Conservation (phyloP, 2,113 vertebrate genomes). For the Notiomystis cincta region DNA sequence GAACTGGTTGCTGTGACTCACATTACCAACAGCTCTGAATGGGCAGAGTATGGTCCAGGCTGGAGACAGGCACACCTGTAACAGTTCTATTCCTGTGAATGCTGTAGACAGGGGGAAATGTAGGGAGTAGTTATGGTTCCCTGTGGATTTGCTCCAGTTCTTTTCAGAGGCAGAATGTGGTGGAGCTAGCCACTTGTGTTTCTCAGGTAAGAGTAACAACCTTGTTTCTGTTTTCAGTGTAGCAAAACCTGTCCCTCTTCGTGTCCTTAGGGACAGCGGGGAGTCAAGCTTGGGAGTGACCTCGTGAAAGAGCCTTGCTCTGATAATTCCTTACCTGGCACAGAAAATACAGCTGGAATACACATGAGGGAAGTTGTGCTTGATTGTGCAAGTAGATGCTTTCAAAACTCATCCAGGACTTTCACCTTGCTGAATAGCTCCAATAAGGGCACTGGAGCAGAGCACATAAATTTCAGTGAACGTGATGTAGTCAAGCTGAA, state of each 20-base stretch:
- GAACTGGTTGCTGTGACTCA: neutral
- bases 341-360: neutral
- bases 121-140: neutral
- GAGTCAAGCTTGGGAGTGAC: neutral
- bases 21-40: neutral
- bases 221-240: neutral
- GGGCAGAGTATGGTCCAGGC: rapidly evolving
- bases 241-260: neutral
- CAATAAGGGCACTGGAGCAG: neutral
- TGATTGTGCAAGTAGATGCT: neutral
- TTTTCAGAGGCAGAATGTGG: neutral
- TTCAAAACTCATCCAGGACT: neutral
- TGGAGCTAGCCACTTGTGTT: neutral
- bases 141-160: neutral
- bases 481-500: slow-evolving; percentile 33
- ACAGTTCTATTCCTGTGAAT: neutral
- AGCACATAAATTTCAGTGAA: slow-evolving; percentile 30
- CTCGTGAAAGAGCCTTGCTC: neutral
- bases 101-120: rapidly evolving
- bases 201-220: neutral
- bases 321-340: neutral
- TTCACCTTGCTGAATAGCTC: slow-evolving; percentile 23
- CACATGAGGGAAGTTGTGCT: neutral
- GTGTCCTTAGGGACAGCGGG: neutral
- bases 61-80: rapidly evolving